Percentiles rank a stretch among this genome's conserved stretches.
phyloP scores from a whole-genome alignment of 92 coral and sea anemone genomes.

The Umimayanthus chanpuru region DNA sequence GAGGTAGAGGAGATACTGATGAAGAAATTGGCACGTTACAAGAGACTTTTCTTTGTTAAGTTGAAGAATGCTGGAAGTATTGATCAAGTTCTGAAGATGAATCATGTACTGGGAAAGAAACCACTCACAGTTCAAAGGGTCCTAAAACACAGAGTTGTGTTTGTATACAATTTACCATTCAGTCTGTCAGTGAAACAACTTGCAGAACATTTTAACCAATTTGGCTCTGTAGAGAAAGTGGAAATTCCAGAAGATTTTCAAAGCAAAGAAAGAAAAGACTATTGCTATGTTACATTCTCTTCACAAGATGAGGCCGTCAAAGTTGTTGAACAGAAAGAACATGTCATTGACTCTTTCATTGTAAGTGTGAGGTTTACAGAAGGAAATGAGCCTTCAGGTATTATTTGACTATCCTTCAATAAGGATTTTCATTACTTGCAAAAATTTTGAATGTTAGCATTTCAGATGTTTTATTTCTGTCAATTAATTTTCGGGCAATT shows the following conservation, averaged over 20 bases:
- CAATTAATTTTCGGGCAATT: too few species aligned
- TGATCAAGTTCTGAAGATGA: constrained; percentile 21
- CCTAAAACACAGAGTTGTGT: constrained; percentile 23
- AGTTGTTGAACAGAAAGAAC: constrained; percentile 10
- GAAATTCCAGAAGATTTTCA: not conserved
- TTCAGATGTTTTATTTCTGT: too few species aligned
- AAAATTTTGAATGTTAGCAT: too few species aligned
- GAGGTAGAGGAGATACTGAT: constrained; percentile 9
- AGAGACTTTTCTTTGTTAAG: not conserved
- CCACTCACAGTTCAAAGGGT: constrained; percentile 10
- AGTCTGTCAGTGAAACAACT: constrained; percentile 20
- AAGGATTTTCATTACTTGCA: too few species aligned
- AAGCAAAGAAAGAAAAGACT: not conserved
- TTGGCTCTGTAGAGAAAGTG: constrained; percentile 28
- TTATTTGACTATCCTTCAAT: too few species aligned
- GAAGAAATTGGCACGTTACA: not conserved
- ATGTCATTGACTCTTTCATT: constrained; percentile 3
- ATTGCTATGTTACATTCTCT: constrained; percentile 20
- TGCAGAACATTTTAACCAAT: constrained; percentile 4
- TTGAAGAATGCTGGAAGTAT: constrained; percentile 21
- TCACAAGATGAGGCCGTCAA: constrained; percentile 32
- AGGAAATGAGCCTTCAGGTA: not conserved
- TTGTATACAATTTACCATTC: constrained; percentile 17
- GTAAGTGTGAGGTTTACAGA: constrained; percentile 1
- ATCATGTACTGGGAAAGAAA: constrained; percentile 17